These are phyloP conservation scores for Eurystomus glaucurus DNA, from an alignment of 2,797 vertebrate species.

Conservation along the genomic window DNA sequence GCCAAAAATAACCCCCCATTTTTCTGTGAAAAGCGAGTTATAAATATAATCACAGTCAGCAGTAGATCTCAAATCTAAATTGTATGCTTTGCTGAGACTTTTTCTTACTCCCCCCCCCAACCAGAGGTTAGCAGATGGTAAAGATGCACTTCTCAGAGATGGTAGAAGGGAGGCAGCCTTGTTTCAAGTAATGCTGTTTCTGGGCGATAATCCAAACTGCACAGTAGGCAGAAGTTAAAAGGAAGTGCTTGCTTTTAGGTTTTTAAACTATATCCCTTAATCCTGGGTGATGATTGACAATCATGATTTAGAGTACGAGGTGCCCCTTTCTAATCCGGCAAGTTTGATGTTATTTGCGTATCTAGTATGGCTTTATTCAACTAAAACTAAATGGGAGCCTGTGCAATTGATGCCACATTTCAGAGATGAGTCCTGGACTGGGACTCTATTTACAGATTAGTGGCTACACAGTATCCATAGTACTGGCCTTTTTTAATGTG, in stretches of 20 bases:
- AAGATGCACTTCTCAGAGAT: slow-evolving; percentile 79
- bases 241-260: slow-evolving; percentile 98
- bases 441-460: slow-evolving; percentile 88
- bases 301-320: slow-evolving; percentile 99
- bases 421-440: slow-evolving; percentile 82
- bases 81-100: slow-evolving; percentile 67
- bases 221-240: slow-evolving; percentile 98
- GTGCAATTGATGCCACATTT: slow-evolving; percentile 86
- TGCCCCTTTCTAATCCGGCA: slow-evolving; percentile 98
- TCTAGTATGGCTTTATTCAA: slow-evolving; percentile 97
- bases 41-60: slow-evolving; percentile 69
- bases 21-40: slow-evolving; percentile 67
- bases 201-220: slow-evolving; percentile 88
- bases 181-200: slow-evolving; percentile 92
- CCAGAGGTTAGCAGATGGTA: slow-evolving; percentile 66
- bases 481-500: slow-evolving; percentile 57
- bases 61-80: slow-evolving; percentile 72
- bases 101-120: not conserved
- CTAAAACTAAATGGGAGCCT: slow-evolving; percentile 84
- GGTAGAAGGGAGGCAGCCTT: slow-evolving; percentile 97
- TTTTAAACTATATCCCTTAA: slow-evolving; percentile 99
- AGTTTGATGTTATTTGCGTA: slow-evolving; percentile 99
- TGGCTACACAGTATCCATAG: slow-evolving; percentile 72
- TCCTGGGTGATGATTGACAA: slow-evolving; percentile 99
- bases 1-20: slow-evolving; percentile 78